phyloP scores from a whole-genome alignment of 2,888 invertebrate species.

The Lomographa bimaculata region DNA sequence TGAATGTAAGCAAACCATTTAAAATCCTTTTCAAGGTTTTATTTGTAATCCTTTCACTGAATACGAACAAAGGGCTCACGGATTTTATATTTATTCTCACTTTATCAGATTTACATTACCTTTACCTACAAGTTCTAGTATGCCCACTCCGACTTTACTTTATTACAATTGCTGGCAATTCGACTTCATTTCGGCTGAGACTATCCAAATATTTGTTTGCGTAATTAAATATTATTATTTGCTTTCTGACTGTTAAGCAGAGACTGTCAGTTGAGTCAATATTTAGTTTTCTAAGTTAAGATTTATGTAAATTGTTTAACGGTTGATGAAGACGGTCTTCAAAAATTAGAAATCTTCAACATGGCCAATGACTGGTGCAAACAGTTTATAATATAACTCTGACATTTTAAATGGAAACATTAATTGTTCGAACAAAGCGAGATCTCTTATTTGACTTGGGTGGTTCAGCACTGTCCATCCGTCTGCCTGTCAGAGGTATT shows the following conservation, averaged over 20 bases:
- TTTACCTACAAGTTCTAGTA: slow-evolving; percentile 19
- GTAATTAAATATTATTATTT: slow-evolving; percentile 9
- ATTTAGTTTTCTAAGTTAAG: not conserved
- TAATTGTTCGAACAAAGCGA: no score
- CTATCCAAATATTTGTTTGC: slow-evolving; percentile 3
- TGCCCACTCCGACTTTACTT: slow-evolving; percentile 13
- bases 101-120: slow-evolving; percentile 30
- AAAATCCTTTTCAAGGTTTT: slow-evolving; percentile 25
- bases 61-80: slow-evolving; percentile 26
- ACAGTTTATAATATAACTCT: no score
- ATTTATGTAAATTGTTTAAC: not conserved
- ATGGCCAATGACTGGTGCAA: no score
- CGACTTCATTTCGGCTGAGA: slow-evolving; percentile 11
- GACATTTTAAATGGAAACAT: no score
- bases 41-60: slow-evolving; percentile 27
- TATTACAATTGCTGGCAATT: slow-evolving; percentile 13
- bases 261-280: not conserved
- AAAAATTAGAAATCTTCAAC: no score
- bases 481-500: no score
- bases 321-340: no score
- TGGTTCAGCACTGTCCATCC: no score
- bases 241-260: slow-evolving; percentile 3
- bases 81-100: slow-evolving; percentile 26
- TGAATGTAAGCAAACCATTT: slow-evolving; percentile 25
- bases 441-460: no score